These are phyloP conservation scores for Tachypleus tridentatus DNA, from an alignment of 1,140 invertebrate genomes.

Conservation along the genomic window DNA sequence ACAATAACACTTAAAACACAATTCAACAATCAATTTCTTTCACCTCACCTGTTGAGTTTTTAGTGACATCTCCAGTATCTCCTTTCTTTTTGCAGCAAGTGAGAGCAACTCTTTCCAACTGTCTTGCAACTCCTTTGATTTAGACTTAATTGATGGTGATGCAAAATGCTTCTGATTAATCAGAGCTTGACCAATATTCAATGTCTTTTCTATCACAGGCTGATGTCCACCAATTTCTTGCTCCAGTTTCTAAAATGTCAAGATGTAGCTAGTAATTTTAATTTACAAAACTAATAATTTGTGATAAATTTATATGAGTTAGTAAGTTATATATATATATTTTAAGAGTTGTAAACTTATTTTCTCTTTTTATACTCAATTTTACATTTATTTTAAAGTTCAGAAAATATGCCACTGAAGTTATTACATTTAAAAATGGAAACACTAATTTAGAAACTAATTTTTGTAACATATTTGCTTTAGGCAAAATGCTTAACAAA, in stretches of 20 bases:
- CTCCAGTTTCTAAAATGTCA: constrained; percentile 52
- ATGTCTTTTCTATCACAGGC: constrained; percentile 63
- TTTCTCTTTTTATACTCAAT: too few species aligned
- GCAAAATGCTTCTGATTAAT: constrained; percentile 62
- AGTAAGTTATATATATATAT: too few species aligned
- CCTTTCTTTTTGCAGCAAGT: constrained; percentile 54
- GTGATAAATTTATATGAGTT: too few species aligned
- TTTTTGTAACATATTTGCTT: too few species aligned
- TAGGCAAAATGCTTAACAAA: too few species aligned
- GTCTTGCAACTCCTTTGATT: constrained; percentile 17
- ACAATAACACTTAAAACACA: constrained; percentile 20
- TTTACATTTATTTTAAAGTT: too few species aligned
- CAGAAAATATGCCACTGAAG: too few species aligned
- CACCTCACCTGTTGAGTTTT: constrained; percentile 75
- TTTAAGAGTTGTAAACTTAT: too few species aligned
- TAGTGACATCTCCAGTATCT: constrained; percentile 67
- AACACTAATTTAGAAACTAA: too few species aligned
- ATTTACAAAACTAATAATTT: too few species aligned
- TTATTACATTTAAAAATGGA: too few species aligned
- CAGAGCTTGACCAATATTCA: constrained; percentile 56
- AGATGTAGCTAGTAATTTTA: too few species aligned
- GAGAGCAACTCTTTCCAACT: constrained; percentile 44
- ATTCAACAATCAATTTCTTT: constrained; percentile 88
- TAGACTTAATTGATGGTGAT: constrained; percentile 29
- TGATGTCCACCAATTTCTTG: constrained; percentile 70